Conservation (phyloP, 2,888 invertebrate genomes). For the Neoitamus cyanurus region DNA sequence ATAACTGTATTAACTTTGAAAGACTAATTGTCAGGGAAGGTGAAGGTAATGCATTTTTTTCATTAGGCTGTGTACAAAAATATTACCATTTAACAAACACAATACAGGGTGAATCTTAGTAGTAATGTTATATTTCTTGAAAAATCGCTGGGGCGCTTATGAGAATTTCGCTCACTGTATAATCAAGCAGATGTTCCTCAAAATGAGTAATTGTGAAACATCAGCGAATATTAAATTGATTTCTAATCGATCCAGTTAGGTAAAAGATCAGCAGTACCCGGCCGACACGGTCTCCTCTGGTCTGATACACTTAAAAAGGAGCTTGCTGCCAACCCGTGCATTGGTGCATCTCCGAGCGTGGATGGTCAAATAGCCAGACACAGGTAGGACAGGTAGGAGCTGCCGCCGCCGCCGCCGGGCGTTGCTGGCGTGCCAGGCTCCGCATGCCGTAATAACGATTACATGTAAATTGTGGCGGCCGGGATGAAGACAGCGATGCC, state of each 20-base stretch:
- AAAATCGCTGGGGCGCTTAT: no score
- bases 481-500: constrained; percentile 28
- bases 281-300: constrained; percentile 3
- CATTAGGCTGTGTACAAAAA: no score
- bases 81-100: no score
- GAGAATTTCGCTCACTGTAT: no score
- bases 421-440: background rate
- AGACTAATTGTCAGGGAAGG: no score
- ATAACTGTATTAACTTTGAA: no score
- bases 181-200: constrained; percentile 1
- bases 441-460: constrained; percentile 40
- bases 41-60: no score
- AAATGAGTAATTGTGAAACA: constrained; percentile 37
- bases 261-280: background rate
- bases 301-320: background rate
- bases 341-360: background rate
- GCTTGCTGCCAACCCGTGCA: background rate
- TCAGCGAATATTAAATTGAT: constrained; percentile 21
- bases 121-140: no score
- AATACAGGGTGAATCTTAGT: no score
- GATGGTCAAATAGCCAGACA: constrained; percentile 20
- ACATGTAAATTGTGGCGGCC: constrained; percentile 37
- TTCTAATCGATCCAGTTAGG: constrained; percentile 35
- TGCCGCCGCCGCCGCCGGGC: background rate
- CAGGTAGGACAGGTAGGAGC: constrained; percentile 21